Evolutionary conservation across 2,888 invertebrate genomes (phyloP), one percentile per base, ranked within the genome.

Genomic region (Lordiphosa fenestrarum): DNA sequence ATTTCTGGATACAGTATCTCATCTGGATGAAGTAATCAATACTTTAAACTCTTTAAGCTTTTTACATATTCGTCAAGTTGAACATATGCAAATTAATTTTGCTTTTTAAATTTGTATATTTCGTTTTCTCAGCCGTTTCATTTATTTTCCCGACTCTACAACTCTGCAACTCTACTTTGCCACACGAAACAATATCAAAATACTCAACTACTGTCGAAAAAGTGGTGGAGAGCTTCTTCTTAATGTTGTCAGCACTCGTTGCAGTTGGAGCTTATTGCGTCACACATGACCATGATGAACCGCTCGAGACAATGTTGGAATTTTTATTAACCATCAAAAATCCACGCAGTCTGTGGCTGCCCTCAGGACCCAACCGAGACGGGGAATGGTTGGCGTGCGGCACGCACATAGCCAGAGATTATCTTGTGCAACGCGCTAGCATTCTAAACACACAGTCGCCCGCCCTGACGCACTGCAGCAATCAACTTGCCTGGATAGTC

Each of bases 261-360:
- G 62, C 48, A 54, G 30, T 53, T 42, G 42, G 40, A 33, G 25
- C 40, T 62, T 50, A 44, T 54, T 54, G 53, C 61, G 47, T 15
- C 15, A 33, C 9, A 12, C 35, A 47, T 36, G 15, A 9, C 69
- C 60, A 71, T 76, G 84, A 86, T 86, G 78, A 86, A 86, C 85
- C 84, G 70, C 52, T 48, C 57, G 66, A 86, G 81, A 86, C 86
- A 86, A 81, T 84, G 84, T 84, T 75, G 85, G 85, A 84, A 86
- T 86, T 86, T 86, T 87, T 87, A 87, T 86, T 84, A 87, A 85
- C 86, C 78, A 75, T 84, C 84, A 84, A 77, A 81, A 84, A 77
- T 75, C 63, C 75, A 70, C 70, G 64, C 53, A 69, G 44, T 55
- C 58, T 48, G 38, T 33, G 40, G 37, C 41, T 15, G 42, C 41